Base-by-base conservation (phyloP, 2,888 invertebrate genomes). In the Drosophila cognata region DNA sequence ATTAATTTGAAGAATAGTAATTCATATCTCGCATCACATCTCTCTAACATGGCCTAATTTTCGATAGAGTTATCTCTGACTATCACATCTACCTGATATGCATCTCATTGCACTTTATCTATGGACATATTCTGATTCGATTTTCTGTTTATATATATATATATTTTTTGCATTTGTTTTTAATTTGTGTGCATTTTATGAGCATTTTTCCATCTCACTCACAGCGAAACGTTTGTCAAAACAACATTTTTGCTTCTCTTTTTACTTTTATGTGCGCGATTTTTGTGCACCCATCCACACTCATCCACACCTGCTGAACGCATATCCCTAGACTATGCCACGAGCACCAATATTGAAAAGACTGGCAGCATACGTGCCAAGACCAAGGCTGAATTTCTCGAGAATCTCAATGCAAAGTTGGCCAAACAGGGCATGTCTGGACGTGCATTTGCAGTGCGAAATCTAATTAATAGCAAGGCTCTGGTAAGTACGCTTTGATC, bases 381-480 rank as follows among this genome's bases (percentile, higher is more conserved):
- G 78, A 92, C 93, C 69, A 94, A 93, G 89, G 95, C 93, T 93
- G 94, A 95, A 91, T 97, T 97, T 93, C 94, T 97, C 60, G 96
- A 97, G 93, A 96, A 96, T 90, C 93, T 97, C 75, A 97, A 97
- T 85, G 96, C 96, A 18, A 97, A 97, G 88, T 93, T 97, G 87
- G 95, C 95, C 57, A 95, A 95, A 83, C 95, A 95, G 91, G 93
- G 94, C 81, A 94, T 94, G 79, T 93, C 95, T 46, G 94, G 94
- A 90, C 94, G 95, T 81, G 96, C 96, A 61, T 94, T 94, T 87
- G 94, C 95, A 75, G 96, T 97, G 61, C 94, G 96, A 58, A 96
- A 96, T 84, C 94, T 96, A 91, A 96, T 97, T 89, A 96, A 95
- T 92, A 95, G 94, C 88, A 96, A 95, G 90, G 95, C 96, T 65